Percentiles rank a stretch among this genome's conserved stretches.
Evolutionary conservation across 1,140 invertebrate genomes (phyloP).

Genomic region (Trachymyrmex cornetzi): DNA sequence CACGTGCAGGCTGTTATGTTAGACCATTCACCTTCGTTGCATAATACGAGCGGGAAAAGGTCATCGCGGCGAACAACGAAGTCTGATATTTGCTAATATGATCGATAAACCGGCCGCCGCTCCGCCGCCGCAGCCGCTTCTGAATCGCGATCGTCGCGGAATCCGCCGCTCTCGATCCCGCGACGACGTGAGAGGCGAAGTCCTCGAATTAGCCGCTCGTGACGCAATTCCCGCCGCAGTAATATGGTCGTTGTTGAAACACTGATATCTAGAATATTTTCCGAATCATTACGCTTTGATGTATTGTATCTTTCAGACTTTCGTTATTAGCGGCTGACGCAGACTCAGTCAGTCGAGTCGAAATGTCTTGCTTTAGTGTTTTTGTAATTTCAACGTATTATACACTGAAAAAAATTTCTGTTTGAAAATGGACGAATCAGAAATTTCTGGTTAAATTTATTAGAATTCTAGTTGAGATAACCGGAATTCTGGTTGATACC

Average conservation of each 20-base stretch:
- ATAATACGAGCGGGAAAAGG: conserved; percentile 76
- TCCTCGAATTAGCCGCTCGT: conserved; percentile 35
- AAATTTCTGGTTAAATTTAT: too few relatives aligned
- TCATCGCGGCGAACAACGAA: conserved; percentile 73
- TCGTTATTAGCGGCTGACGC: too few relatives aligned
- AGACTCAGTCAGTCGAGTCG: too few relatives aligned
- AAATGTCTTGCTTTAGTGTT: too few relatives aligned
- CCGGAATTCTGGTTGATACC: too few relatives aligned
- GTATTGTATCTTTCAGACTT: too few relatives aligned
- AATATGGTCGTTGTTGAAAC: background rate
- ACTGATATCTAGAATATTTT: background rate
- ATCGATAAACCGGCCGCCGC: conserved; percentile 69
- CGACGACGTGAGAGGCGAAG: conserved; percentile 9
- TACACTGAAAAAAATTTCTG: too few relatives aligned
- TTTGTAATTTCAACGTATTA: too few relatives aligned
- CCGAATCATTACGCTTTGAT: too few relatives aligned
- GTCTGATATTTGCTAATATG: conserved; percentile 77
- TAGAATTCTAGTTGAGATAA: too few relatives aligned
- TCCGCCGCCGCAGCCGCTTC: background rate
- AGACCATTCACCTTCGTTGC: conserved; percentile 78
- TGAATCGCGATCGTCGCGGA: conserved; percentile 51
- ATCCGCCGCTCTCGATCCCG: conserved; percentile 14
- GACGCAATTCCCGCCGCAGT: conserved; percentile 11
- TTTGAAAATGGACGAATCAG: too few relatives aligned
- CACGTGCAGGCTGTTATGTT: conserved; percentile 75